Conservation (phyloP, 2,888 invertebrate species). For the Cerastis rubricosa region DNA sequence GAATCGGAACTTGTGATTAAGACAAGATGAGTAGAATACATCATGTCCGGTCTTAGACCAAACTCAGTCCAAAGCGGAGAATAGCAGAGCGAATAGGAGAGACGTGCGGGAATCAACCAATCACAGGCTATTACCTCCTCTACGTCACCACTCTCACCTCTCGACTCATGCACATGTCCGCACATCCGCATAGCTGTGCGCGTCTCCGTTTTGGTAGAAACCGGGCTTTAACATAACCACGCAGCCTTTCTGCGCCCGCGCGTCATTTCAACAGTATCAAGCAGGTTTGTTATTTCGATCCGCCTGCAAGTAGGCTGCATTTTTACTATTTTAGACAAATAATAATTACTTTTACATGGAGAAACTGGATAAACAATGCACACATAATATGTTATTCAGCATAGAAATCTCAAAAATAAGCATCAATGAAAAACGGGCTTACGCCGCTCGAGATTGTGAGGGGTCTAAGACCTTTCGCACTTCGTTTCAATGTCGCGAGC, state of each 20-base stretch:
- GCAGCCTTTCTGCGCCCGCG: neutral
- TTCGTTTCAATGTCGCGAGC: slow-evolving; percentile 18
- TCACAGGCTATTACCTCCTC: too few species aligned
- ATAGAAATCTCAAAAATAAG: neutral
- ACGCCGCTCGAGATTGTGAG: neutral
- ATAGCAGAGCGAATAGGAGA: too few species aligned
- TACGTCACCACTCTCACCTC: too few species aligned
- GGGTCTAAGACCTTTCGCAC: neutral
- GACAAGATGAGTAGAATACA: too few species aligned
- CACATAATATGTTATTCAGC: neutral
- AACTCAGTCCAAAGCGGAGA: too few species aligned
- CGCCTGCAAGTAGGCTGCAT: neutral
- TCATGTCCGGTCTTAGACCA: too few species aligned
- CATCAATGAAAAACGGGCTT: neutral
- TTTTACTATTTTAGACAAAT: neutral
- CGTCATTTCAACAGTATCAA: neutral
- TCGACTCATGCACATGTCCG: too few species aligned
- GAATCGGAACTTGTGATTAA: too few species aligned
- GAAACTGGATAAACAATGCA: neutral
- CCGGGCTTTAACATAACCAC: neutral
- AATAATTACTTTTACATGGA: neutral
- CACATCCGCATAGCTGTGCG: too few species aligned
- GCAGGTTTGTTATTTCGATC: neutral
- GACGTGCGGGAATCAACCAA: too few species aligned
- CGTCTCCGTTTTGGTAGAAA: too few species aligned